A percentile compares a stretch with the other conserved stretches of the same genome.
phyloP scores from a whole-genome alignment of 2,797 vertebrate genomes.

The Sciurus vulgaris region DNA sequence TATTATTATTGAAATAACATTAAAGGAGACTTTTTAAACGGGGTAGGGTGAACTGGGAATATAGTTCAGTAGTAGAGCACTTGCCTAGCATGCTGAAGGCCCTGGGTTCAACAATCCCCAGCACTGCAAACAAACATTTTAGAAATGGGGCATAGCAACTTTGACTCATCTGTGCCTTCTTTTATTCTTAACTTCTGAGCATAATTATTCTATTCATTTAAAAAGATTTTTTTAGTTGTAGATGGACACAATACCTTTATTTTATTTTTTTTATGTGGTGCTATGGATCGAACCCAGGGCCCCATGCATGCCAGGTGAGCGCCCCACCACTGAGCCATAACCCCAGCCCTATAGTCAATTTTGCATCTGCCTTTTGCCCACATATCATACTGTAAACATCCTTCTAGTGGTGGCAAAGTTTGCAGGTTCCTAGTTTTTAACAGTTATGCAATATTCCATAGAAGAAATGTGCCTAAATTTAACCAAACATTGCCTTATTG shows the following conservation, averaged over 20 bases:
- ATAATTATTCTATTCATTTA: not conserved
- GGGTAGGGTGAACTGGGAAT: not conserved
- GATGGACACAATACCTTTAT: too few relatives aligned
- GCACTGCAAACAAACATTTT: too few relatives aligned
- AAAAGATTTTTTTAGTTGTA: too few relatives aligned
- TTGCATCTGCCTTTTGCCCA: not conserved
- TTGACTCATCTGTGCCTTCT: not conserved
- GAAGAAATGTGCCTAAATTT: slow-evolving; percentile 6
- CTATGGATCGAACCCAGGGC: too few relatives aligned
- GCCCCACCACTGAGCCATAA: too few relatives aligned
- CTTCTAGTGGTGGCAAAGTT: not conserved
- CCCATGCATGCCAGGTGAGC: too few relatives aligned
- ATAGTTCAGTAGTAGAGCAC: too few relatives aligned
- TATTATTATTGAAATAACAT: slow-evolving; percentile 3
- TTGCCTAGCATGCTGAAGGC: too few relatives aligned
- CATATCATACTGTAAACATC: not conserved
- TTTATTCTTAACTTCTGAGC: slow-evolving; percentile 38
- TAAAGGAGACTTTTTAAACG: slow-evolving; percentile 24
- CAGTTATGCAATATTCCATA: not conserved
- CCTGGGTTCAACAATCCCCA: too few relatives aligned
- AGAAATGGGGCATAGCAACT: not conserved
- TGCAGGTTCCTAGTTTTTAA: slow-evolving; percentile 5
- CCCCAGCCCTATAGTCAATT: not conserved
- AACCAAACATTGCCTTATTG: not conserved
- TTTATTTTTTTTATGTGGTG: too few relatives aligned